These are phyloP conservation scores for Andrena haemorrhoa DNA, from an alignment of 2,888 invertebrate species.

Conservation along the genomic window DNA sequence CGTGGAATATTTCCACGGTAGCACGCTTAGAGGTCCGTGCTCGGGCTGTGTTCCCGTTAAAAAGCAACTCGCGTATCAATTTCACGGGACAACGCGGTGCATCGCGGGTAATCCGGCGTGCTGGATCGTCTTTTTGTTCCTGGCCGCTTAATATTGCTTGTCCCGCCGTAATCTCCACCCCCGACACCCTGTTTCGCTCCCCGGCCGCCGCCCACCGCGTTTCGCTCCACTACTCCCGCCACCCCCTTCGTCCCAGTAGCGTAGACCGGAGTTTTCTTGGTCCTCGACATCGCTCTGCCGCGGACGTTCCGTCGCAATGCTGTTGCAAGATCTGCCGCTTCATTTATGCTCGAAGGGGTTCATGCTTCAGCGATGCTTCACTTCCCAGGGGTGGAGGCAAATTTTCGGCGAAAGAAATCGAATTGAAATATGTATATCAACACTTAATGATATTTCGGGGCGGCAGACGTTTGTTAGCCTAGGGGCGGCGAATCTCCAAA, in stretches of 20 bases:
- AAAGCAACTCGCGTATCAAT: conserved; percentile 79
- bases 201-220: conserved; percentile 32
- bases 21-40: conserved; percentile 27
- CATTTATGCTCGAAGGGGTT: too few species aligned
- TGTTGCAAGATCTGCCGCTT: too few species aligned
- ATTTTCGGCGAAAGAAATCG: too few species aligned
- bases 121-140: conserved; percentile 81
- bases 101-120: conserved; percentile 79
- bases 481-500: too few species aligned
- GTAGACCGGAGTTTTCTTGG: conserved; percentile 51
- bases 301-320: background rate
- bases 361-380: too few species aligned
- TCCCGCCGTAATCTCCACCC: conserved; percentile 79
- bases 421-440: too few species aligned
- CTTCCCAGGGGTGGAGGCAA: too few species aligned
- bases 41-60: conserved; percentile 67
- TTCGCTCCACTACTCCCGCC: conserved; percentile 57
- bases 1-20: conserved; percentile 70
- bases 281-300: background rate
- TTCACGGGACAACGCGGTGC: conserved; percentile 81
- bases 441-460: too few species aligned
- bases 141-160: conserved; percentile 81
- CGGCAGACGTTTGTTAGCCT: too few species aligned
- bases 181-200: conserved; percentile 60
- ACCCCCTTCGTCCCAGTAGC: conserved; percentile 59